Conservation (phyloP, 2,888 invertebrate genomes). For the Therioaphis trifolii region DNA sequence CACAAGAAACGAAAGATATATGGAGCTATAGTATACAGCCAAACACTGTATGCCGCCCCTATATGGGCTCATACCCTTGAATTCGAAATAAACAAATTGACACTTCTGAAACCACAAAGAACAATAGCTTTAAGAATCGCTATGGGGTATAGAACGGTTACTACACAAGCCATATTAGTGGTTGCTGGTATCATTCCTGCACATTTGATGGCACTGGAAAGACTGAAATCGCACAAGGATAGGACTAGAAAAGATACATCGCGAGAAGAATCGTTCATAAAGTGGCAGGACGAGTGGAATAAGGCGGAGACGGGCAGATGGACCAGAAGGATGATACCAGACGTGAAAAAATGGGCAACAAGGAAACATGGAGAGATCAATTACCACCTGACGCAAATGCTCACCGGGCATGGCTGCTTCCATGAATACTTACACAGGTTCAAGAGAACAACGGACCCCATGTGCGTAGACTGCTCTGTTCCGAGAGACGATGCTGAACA, state of each 20-base stretch:
- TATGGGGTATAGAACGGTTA: slow-evolving; percentile 26
- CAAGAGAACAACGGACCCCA: no score
- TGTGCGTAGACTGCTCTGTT: no score
- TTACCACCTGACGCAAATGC: no score
- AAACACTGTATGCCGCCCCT: slow-evolving; percentile 7
- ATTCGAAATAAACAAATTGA: no score
- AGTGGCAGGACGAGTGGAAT: slow-evolving; percentile 22
- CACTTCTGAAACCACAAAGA: no score
- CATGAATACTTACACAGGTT: no score
- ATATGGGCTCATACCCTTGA: background rate
- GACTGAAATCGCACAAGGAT: slow-evolving; percentile 6
- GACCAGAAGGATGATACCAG: background rate
- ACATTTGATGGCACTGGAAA: slow-evolving; percentile 16
- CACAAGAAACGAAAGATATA: background rate
- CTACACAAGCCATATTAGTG: slow-evolving; percentile 4
- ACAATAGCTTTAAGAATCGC: no score
- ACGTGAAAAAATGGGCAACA: no score
- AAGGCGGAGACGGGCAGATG: background rate
- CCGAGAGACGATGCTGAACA: no score
- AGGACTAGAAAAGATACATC: background rate
- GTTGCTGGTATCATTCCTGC: slow-evolving; percentile 19
- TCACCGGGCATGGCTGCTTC: no score
- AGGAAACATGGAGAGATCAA: no score
- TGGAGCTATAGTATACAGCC: background rate
- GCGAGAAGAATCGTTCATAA: background rate